Evolutionary conservation across 2,797 vertebrate genomes (phyloP).

Genomic region (Crax fasciolata): DNA sequence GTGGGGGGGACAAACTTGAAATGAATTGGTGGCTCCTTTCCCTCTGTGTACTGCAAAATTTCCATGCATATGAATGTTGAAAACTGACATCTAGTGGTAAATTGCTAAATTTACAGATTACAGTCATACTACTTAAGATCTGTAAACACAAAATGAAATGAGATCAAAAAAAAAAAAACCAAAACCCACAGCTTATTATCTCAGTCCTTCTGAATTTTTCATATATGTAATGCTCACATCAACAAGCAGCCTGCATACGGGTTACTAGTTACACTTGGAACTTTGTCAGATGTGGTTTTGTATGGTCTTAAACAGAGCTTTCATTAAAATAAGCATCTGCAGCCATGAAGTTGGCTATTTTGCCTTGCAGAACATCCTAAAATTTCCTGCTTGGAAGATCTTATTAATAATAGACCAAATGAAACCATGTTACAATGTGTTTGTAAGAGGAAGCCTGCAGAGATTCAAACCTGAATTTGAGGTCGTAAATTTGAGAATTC

Average conservation of each 20-base stretch:
- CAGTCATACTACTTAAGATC: rapidly evolving
- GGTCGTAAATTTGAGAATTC: background rate
- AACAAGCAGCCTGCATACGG: rapidly evolving
- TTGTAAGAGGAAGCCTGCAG: background rate
- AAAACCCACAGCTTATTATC: background rate
- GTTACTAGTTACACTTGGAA: background rate
- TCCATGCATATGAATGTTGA: background rate
- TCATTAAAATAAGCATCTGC: background rate
- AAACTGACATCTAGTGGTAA: slow-evolving; percentile 8
- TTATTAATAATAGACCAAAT: background rate
- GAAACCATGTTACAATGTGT: background rate
- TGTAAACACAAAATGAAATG: background rate
- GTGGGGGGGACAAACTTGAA: background rate
- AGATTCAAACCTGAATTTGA: background rate
- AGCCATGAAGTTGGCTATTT: rapidly evolving
- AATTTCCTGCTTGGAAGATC: background rate
- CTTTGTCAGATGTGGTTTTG: background rate
- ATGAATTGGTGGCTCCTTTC: rapidly evolving
- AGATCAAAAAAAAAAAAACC: background rate
- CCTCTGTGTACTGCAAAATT: background rate
- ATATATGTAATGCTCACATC: background rate
- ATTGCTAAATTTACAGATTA: background rate
- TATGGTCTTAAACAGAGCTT: background rate
- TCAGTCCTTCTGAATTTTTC: rapidly evolving
- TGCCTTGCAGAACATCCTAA: background rate